phyloP scores from a whole-genome alignment of 2,113 vertebrate species.

The Halcyon malimbica region DNA sequence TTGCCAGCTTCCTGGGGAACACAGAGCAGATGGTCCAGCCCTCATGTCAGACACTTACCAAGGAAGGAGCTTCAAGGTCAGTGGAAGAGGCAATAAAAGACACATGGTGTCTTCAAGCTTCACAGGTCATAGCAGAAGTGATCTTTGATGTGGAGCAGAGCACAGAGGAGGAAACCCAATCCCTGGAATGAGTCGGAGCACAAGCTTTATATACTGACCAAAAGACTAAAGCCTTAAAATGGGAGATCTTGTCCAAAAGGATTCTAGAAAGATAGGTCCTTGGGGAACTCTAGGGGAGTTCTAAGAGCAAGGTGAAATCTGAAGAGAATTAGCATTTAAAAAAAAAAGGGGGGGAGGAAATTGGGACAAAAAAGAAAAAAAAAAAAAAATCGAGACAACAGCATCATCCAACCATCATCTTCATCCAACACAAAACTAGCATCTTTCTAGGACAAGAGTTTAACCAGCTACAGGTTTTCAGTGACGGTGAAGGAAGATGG shows the following conservation, averaged over 20 bases:
- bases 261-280: not conserved
- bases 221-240: not conserved
- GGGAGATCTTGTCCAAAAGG: not conserved
- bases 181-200: not conserved
- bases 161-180: not conserved
- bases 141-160: not conserved
- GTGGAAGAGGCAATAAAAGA: not conserved
- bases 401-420: not conserved
- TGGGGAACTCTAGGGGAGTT: not conserved
- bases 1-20: constrained; percentile 23
- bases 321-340: not conserved
- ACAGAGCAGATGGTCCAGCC: constrained; percentile 3
- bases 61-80: constrained; percentile 32
- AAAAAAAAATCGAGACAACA: not conserved
- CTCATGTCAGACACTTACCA: not conserved
- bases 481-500: not conserved
- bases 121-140: constrained; percentile 2
- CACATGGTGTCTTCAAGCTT: constrained; percentile 29
- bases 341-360: not conserved
- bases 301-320: not conserved
- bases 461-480: not conserved
- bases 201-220: not conserved
- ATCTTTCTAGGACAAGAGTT: not conserved
- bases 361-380: not conserved
- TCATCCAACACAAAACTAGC: not conserved